Conservation (phyloP, 2,888 invertebrate species). For the Sarcophaga subvicina region DNA sequence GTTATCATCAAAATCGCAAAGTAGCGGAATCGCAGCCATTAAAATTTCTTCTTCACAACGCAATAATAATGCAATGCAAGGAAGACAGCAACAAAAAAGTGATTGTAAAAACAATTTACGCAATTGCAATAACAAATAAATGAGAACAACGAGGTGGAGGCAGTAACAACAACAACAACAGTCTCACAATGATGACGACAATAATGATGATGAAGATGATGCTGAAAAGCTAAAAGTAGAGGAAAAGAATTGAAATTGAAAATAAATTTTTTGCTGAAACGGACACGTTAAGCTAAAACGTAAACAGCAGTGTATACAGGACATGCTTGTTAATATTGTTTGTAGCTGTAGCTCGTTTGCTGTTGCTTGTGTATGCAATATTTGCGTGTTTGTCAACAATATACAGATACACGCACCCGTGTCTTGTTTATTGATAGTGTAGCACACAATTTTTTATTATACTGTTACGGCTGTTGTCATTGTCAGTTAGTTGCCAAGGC, state of each 20-base stretch:
- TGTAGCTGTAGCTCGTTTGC: constrained; percentile 20
- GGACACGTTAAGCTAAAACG: constrained; percentile 38
- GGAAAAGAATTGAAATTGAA: constrained; percentile 31
- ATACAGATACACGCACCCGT: not conserved
- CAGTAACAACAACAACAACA: constrained; percentile 8
- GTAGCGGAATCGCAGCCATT: constrained; percentile 66
- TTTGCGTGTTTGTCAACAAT: constrained; percentile 38
- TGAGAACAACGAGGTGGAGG: constrained; percentile 39
- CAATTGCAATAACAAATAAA: constrained; percentile 69
- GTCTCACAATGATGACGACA: not conserved
- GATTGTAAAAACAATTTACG: constrained; percentile 68
- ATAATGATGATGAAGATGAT: not conserved
- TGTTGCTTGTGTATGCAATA: constrained; percentile 7
- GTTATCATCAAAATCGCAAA: constrained; percentile 58
- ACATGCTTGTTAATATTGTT: constrained; percentile 19
- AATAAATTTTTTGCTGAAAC: constrained; percentile 36
- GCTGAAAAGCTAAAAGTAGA: not conserved
- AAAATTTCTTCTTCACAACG: constrained; percentile 69
- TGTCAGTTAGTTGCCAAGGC: constrained; percentile 41
- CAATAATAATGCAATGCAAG: constrained; percentile 39
- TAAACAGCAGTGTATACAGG: constrained; percentile 30
- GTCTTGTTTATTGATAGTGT: not conserved
- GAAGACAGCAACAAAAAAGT: constrained; percentile 14
- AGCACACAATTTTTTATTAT: constrained; percentile 2
- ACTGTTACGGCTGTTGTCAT: constrained; percentile 29